These are phyloP conservation scores for Emydocephalus ijimae DNA, from an alignment of 2,113 vertebrate genomes.

Conservation along the genomic window DNA sequence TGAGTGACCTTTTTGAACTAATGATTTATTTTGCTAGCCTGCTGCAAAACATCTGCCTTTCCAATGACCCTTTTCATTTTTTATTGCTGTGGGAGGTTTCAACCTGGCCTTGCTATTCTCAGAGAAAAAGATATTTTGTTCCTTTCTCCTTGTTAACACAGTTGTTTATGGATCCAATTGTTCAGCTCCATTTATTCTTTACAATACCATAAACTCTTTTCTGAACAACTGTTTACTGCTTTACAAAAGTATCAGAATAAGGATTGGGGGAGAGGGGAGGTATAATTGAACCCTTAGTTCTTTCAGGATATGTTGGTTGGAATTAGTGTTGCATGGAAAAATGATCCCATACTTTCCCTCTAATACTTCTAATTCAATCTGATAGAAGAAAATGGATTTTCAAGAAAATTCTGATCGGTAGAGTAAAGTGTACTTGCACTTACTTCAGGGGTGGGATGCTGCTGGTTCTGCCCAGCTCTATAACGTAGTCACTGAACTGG, in stretches of 20 bases:
- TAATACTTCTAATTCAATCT: not conserved
- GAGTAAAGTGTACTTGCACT: not conserved
- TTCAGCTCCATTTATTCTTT: not conserved
- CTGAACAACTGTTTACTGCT: not conserved
- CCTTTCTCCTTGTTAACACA: not conserved
- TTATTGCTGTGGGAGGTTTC: not conserved
- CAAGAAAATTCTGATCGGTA: not conserved
- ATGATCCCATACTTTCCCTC: not conserved
- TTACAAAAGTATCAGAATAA: not conserved
- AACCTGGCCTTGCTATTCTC: accelerated
- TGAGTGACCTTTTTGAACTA: not conserved
- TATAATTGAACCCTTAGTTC: not conserved
- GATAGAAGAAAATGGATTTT: not conserved
- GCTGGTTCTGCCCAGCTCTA: too few relatives aligned
- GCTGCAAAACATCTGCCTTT: not conserved
- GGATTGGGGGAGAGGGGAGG: not conserved
- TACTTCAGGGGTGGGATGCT: not conserved
- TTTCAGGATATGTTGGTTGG: not conserved
- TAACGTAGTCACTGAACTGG: too few relatives aligned
- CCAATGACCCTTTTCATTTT: not conserved
- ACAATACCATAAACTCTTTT: not conserved
- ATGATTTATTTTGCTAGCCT: not conserved
- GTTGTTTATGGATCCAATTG: conserved; percentile 1
- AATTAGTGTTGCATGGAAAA: not conserved
- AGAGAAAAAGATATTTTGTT: not conserved